These are phyloP conservation scores for Callitettix versicolor DNA, from an alignment of 1,140 invertebrate species.

Conservation along the genomic window DNA sequence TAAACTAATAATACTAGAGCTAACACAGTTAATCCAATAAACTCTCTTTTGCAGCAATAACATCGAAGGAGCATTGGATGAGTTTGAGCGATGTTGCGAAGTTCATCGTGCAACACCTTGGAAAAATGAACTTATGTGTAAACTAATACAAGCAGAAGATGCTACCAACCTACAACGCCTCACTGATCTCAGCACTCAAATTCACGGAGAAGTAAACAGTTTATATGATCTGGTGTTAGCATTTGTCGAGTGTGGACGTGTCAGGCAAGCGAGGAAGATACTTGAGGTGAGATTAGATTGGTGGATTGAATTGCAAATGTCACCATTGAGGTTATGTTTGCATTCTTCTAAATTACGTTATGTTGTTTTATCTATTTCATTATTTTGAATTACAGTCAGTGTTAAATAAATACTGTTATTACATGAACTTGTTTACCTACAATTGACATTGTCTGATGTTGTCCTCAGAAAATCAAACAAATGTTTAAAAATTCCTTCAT, in stretches of 20 bases:
- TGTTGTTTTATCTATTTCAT: no score
- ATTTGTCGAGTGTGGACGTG: constrained; percentile 64
- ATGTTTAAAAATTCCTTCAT: no score
- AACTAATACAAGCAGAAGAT: constrained; percentile 65
- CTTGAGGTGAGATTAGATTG: constrained; percentile 42
- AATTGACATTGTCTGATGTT: no score
- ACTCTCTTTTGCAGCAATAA: constrained; percentile 42
- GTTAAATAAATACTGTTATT: no score
- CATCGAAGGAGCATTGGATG: constrained; percentile 48
- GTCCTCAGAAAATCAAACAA: no score
- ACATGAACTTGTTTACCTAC: no score
- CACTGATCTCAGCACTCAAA: constrained; percentile 60
- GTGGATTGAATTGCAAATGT: no score
- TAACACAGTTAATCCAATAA: no score
- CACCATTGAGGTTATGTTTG: no score
- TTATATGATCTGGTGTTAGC: constrained; percentile 68
- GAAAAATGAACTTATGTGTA: constrained; percentile 56
- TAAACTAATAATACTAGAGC: no score
- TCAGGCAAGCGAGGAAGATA: constrained; percentile 68
- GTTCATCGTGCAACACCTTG: constrained; percentile 53
- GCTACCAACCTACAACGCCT: constrained; percentile 61
- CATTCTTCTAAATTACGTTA: no score
- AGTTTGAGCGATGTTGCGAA: constrained; percentile 54
- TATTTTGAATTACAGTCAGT: no score
- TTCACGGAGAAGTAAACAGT: constrained; percentile 72